Percentiles rank a stretch among this genome's conserved stretches.
Conservation (phyloP, 2,888 invertebrate species). For the Aricia artaxerxes region DNA sequence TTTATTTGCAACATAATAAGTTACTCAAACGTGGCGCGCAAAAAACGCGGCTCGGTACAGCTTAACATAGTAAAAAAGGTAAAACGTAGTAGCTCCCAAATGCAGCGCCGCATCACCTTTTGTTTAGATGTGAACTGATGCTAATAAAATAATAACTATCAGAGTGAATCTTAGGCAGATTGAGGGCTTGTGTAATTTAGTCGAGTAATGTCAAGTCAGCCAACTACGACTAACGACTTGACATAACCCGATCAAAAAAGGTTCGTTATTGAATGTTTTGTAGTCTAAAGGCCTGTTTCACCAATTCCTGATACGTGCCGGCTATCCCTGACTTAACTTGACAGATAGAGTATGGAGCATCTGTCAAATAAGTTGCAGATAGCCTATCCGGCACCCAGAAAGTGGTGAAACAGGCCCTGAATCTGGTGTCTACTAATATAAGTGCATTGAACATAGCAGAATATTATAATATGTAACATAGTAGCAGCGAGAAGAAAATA, state of each 20-base stretch:
- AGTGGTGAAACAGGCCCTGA: not conserved
- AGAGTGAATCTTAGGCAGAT: not conserved
- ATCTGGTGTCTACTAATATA: slow-evolving; percentile 11
- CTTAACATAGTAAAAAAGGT: too few relatives aligned
- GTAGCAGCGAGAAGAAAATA: not conserved
- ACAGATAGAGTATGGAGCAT: too few relatives aligned
- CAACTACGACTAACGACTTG: not conserved
- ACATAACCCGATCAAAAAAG: not conserved
- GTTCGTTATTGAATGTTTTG: not conserved
- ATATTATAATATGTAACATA: not conserved
- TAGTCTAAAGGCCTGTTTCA: not conserved
- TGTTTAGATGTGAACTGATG: not conserved
- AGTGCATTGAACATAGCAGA: slow-evolving; percentile 1
- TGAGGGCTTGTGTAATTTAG: not conserved
- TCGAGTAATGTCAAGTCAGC: not conserved
- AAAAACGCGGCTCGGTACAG: too few relatives aligned
- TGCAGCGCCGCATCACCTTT: not conserved
- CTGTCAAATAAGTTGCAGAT: too few relatives aligned
- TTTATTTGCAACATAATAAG: not conserved
- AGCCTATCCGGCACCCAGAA: too few relatives aligned
- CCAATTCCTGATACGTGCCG: too few relatives aligned
- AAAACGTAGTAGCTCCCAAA: too few relatives aligned
- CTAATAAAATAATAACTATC: not conserved
- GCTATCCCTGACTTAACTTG: too few relatives aligned
- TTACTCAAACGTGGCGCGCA: not conserved